phyloP scores from a whole-genome alignment of 2,797 vertebrate species.

The Euthynnus affinis region DNA sequence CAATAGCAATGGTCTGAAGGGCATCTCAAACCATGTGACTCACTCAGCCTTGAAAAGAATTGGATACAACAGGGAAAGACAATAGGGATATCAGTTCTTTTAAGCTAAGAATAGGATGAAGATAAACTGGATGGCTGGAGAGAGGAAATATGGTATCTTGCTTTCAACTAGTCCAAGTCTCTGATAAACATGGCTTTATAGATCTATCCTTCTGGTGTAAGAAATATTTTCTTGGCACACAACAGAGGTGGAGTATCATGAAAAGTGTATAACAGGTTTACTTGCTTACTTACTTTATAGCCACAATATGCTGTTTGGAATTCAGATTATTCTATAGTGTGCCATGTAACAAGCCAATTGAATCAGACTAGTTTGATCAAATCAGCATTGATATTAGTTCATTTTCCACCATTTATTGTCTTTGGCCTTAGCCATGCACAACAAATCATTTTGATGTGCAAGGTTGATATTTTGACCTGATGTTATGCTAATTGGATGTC shows the following conservation, averaged over 20 bases:
- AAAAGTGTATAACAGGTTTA: not conserved
- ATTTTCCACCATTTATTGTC: not conserved
- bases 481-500: not conserved
- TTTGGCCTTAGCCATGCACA: not conserved
- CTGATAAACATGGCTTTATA: not conserved
- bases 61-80: not conserved
- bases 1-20: slow-evolving; percentile 19
- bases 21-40: slow-evolving; percentile 16
- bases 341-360: not conserved
- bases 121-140: not conserved
- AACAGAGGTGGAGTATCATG: slow-evolving; percentile 1
- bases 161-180: not conserved
- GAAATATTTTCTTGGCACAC: not conserved
- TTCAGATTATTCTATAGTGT: not conserved
- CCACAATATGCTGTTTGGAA: not conserved
- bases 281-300: not conserved
- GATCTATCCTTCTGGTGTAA: not conserved
- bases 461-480: not conserved
- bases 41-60: slow-evolving; percentile 12
- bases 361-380: not conserved
- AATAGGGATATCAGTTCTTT: not conserved
- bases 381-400: not conserved
- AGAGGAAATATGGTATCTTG: not conserved
- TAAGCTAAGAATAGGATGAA: not conserved
- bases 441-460: not conserved